Evolutionary conservation across 2,797 vertebrate species (phyloP).

Genomic region (Muscicapa comitata): DNA sequence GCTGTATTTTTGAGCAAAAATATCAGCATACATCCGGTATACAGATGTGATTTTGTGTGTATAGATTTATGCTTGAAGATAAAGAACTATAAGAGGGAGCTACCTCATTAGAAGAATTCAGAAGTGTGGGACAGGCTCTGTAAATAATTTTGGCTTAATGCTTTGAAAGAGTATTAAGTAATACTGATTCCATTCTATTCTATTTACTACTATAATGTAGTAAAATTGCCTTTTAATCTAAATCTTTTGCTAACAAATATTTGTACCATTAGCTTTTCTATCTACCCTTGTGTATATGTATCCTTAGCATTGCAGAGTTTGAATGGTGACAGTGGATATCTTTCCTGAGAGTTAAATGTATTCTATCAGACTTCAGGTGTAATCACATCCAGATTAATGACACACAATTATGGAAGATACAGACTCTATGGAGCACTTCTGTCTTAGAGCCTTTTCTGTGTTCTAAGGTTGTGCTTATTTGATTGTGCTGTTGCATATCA

Average conservation of each 20-base stretch:
- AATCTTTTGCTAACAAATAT: neutral
- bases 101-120: neutral
- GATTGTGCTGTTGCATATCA: neutral
- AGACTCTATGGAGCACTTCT: neutral
- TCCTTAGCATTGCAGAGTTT: neutral
- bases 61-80: neutral
- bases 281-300: neutral
- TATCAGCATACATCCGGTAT: neutral
- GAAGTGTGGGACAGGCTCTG: neutral
- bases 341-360: neutral
- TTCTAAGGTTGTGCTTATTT: neutral
- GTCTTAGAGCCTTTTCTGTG: neutral
- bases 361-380: neutral
- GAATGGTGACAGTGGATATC: neutral
- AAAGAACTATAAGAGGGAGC: neutral
- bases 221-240: neutral
- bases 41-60: neutral
- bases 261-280: neutral
- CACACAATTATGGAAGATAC: neutral
- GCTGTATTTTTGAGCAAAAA: neutral
- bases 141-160: neutral
- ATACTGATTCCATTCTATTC: neutral
- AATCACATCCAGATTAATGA: neutral
- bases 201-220: neutral
- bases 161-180: neutral